phyloP scores from a whole-genome alignment of 2,797 vertebrate species.

The Lagorchestes hirsutus region DNA sequence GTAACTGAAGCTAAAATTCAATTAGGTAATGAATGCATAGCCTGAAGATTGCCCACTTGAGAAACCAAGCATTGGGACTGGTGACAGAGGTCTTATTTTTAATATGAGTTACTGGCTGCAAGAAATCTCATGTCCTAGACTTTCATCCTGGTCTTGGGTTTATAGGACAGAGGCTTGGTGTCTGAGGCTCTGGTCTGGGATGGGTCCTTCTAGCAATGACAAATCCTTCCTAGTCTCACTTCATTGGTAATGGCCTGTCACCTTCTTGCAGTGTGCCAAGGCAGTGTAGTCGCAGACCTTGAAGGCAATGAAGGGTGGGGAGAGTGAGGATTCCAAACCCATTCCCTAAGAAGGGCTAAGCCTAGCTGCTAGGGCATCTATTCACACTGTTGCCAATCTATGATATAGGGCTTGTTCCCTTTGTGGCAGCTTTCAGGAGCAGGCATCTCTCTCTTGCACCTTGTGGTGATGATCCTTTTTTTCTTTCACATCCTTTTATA shows the following conservation, averaged over 20 bases:
- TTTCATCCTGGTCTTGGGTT: not conserved
- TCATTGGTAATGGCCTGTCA: not conserved
- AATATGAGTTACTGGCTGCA: not conserved
- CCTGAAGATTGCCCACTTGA: not conserved
- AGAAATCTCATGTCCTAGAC: not conserved
- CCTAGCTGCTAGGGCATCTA: not conserved
- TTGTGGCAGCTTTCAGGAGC: not conserved
- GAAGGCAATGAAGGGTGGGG: not conserved
- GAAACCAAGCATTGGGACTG: not conserved
- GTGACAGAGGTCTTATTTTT: not conserved
- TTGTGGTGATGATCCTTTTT: not conserved
- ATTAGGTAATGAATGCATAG: not conserved
- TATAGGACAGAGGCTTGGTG: not conserved
- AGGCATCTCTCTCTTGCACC: not conserved
- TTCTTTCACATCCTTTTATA: constrained; percentile 28
- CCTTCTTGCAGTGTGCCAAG: not conserved
- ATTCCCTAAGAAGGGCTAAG: not conserved
- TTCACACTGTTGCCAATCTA: not conserved
- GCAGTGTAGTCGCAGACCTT: not conserved
- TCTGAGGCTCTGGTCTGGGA: not conserved
- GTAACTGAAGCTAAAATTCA: not conserved
- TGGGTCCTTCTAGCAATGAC: not conserved
- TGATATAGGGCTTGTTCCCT: not conserved
- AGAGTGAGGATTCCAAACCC: not conserved
- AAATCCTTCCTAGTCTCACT: not conserved